phyloP scores from a whole-genome alignment of 2,797 vertebrate genomes.

The Limnodromus scolopaceus region DNA sequence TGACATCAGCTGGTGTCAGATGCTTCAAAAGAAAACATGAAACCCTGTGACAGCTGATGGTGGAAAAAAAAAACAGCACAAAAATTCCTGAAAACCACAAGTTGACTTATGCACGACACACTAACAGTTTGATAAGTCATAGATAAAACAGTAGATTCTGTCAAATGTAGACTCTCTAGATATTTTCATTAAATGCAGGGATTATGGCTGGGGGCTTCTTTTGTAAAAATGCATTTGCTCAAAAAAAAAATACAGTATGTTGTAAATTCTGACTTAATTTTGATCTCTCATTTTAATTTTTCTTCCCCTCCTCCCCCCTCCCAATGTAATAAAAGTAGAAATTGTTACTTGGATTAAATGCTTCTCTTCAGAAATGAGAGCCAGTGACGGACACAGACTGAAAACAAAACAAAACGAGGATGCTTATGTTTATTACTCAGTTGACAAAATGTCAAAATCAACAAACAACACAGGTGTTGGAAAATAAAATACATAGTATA shows the following conservation, averaged over 20 bases:
- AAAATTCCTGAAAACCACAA: neutral
- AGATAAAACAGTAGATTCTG: neutral
- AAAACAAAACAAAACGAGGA: neutral
- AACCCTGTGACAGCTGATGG: neutral
- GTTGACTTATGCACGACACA: neutral
- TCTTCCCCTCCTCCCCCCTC: too few species aligned
- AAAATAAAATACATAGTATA: neutral
- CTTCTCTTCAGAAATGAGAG: neutral
- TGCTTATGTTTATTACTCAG: neutral
- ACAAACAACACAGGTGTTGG: neutral
- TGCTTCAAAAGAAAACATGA: neutral
- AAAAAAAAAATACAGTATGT: neutral
- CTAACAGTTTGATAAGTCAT: neutral
- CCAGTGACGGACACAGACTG: neutral
- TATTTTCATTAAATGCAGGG: neutral
- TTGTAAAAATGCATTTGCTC: neutral
- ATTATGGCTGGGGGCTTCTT: neutral
- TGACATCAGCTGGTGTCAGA: neutral
- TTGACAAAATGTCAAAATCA: neutral
- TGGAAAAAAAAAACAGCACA: neutral
- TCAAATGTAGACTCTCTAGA: neutral
- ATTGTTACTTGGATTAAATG: neutral
- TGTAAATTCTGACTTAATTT: neutral
- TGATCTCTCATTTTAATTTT: neutral
- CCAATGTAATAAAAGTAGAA: neutral